Evolutionary conservation across 2,113 vertebrate species (phyloP).

Genomic region (Sardina pilchardus): DNA sequence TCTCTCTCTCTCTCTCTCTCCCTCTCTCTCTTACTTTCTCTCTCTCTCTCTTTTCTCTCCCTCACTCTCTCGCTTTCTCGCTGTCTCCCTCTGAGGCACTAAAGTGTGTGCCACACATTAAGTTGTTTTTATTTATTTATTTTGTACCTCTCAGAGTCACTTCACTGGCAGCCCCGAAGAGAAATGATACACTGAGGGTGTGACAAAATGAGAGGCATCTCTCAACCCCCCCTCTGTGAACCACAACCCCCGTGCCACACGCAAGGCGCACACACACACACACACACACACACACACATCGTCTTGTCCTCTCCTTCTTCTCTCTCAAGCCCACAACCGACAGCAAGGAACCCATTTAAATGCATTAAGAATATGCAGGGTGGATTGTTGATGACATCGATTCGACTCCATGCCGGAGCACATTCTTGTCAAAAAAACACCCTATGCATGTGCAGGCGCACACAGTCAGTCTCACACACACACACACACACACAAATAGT

Average conservation of each 20-base stretch:
- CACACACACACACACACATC: not conserved
- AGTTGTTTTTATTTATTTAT: slow-evolving; percentile 24
- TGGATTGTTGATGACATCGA: slow-evolving; percentile 24
- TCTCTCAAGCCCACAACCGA: not conserved
- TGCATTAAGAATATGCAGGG: slow-evolving; percentile 40
- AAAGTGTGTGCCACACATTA: slow-evolving; percentile 28
- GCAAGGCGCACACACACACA: not conserved
- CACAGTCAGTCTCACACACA: not conserved
- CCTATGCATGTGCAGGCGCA: not conserved
- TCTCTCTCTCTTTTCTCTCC: not conserved
- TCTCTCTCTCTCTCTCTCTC: not conserved
- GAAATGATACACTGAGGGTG: slow-evolving; percentile 20
- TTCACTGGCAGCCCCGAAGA: slow-evolving; percentile 19
- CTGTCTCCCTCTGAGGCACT: not conserved
- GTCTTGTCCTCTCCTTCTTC: not conserved
- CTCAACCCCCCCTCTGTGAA: not conserved
- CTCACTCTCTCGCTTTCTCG: not conserved
- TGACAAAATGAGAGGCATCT: slow-evolving; percentile 31
- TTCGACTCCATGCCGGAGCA: not conserved
- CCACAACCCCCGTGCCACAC: too few relatives aligned
- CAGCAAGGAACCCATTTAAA: slow-evolving; percentile 46
- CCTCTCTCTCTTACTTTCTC: not conserved
- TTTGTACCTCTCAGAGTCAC: slow-evolving; percentile 8
- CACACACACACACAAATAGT: not conserved
- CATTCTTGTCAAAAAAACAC: not conserved